Conservation (phyloP, 2,113 vertebrate species). For the Cyrtonyx montezumae region DNA sequence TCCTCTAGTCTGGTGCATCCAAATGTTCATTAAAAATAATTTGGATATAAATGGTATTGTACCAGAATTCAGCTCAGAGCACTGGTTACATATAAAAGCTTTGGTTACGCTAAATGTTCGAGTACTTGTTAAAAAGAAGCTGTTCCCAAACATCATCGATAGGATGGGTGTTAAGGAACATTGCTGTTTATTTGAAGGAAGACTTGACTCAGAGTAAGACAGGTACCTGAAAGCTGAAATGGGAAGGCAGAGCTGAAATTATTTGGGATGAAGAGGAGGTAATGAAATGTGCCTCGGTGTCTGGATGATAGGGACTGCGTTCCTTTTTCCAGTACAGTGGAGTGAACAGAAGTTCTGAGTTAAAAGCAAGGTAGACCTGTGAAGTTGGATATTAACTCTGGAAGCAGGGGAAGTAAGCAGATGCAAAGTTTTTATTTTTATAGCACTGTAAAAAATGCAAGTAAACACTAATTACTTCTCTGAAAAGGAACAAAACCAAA, state of each 20-base stretch:
- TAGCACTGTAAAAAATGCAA: neutral
- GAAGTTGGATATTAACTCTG: neutral
- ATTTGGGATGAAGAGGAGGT: neutral
- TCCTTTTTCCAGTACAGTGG: no score
- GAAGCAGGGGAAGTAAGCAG: neutral
- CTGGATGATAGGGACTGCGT: neutral
- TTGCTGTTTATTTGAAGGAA: constrained; percentile 33
- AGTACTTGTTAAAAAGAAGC: constrained; percentile 46
- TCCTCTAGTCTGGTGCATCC: constrained; percentile 30
- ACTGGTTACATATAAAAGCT: constrained; percentile 66
- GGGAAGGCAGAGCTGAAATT: neutral
- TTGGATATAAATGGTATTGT: constrained; percentile 29
- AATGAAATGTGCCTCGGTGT: neutral
- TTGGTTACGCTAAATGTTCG: constrained; percentile 9
- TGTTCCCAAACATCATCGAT: neutral
- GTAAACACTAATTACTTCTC: constrained; percentile 58
- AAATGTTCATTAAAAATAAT: constrained; percentile 29
- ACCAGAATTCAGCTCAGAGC: constrained; percentile 36
- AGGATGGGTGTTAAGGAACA: constrained; percentile 1
- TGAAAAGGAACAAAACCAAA: constrained; percentile 37
- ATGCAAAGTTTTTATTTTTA: neutral
- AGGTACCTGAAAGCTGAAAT: neutral
- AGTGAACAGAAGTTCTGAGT: neutral
- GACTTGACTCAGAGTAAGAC: neutral
- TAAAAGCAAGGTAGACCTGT: neutral